A percentile compares a stretch with the other conserved stretches of the same genome.
phyloP scores from a whole-genome alignment of 2,888 invertebrate genomes.

The Diarsia brunnea region DNA sequence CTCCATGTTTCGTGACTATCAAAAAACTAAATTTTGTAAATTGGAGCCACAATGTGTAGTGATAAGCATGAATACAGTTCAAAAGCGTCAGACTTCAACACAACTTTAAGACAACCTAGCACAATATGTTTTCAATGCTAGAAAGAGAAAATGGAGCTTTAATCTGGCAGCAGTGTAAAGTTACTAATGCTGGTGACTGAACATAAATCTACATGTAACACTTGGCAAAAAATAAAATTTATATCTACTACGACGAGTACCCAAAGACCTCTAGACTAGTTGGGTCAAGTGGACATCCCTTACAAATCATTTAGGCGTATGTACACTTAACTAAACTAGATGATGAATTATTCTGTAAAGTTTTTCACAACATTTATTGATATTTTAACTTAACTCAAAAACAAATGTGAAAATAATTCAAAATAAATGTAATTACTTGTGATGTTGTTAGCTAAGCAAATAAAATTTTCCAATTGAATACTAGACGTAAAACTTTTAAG shows the following conservation, averaged over 20 bases:
- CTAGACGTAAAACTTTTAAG: no score
- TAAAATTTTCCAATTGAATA: not conserved
- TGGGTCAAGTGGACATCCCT: slow-evolving; percentile 21
- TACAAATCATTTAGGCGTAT: slow-evolving; percentile 14
- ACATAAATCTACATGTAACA: not conserved
- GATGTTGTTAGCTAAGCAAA: not conserved
- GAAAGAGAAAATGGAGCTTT: not conserved
- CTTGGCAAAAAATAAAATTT: not conserved
- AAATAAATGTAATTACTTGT: not conserved
- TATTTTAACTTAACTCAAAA: not conserved
- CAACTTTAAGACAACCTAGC: not conserved
- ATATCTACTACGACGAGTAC: not conserved
- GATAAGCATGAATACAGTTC: not conserved
- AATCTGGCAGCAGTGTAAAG: not conserved
- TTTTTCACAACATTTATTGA: not conserved
- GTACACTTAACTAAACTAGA: slow-evolving; percentile 1
- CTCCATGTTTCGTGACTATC: not conserved
- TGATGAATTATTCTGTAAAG: not conserved
- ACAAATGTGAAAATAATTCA: not conserved
- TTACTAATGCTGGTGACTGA: not conserved
- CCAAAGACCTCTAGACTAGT: slow-evolving; percentile 2
- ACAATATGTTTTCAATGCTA: not conserved
- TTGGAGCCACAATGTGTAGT: not conserved
- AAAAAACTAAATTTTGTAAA: not conserved
- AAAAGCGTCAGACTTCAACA: not conserved